Base-by-base conservation (phyloP, 2,888 invertebrate genomes). In the Zelleria hepariella region DNA sequence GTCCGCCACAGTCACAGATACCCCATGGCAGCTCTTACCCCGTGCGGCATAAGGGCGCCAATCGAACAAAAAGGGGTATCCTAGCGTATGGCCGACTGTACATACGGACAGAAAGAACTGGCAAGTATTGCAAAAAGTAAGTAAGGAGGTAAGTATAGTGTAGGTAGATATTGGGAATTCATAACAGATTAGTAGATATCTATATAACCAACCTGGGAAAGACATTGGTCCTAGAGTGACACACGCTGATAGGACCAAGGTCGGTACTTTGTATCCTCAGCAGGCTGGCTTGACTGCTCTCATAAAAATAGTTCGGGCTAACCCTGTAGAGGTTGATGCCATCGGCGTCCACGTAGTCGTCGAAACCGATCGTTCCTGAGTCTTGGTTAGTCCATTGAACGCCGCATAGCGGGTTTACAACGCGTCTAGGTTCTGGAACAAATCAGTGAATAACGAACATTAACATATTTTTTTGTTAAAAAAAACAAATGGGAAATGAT, bases 301-400 rank as follows among this genome's bases (percentile, higher is more conserved):
- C 77, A 64, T 75, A 91, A 76, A 93, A 93, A 68, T 93, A 93
- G 72, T 93, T 92, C 0, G 93, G 86, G 52, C 90, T 80, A 53
- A 93, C 72, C 60, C 90, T 86, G 70, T 93, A 92, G 70, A 89
- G 91, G 67, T 90, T 90, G 1, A 86, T 75, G 24, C 83, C 87
- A 32, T 80, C 76, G 0, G 91, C 91, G 59, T 91, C 86, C 20
- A 92, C 83, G 65, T 89, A 91, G 67, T 91, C 90, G 5, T 71
- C 73, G 64, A 82, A 72, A 69, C 67, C 80, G 5, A 70, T 62
- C 6, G 62, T 58, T 57, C 86, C 86, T 67, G 73, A 77, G 15
- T 67, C 71, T 20, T 72, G 67, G 3, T 80, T 73, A 20, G 66
- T 67, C 84, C 87, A 90, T 21, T 67, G 65, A 0, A 80, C 66